Percentiles rank a stretch among this genome's conserved stretches.
phyloP scores from a whole-genome alignment of 2,888 invertebrate species.

The Sisyra terminalis region DNA sequence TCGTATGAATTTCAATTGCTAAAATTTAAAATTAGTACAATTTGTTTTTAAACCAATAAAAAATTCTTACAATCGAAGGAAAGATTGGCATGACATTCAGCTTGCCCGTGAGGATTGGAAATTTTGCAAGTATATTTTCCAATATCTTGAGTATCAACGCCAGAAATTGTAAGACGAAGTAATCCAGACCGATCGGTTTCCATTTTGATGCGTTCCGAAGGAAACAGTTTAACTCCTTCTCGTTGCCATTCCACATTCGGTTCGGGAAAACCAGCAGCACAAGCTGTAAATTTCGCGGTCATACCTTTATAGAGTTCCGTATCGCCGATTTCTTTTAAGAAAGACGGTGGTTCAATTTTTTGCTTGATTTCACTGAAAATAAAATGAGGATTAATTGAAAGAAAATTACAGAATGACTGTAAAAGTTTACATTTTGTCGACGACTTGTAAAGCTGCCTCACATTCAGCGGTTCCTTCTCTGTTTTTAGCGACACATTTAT shows the following conservation, averaged over 20 bases:
- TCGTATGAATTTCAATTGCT: conserved; percentile 50
- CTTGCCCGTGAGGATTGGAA: conserved; percentile 72
- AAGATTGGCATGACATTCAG: conserved; percentile 60
- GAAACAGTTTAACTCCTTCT: conserved; percentile 61
- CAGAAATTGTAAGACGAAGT: conserved; percentile 61
- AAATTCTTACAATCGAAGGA: conserved; percentile 56
- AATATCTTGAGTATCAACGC: conserved; percentile 63
- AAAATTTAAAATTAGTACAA: conserved; percentile 8
- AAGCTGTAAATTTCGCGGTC: conserved; percentile 87
- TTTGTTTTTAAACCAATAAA: not conserved
- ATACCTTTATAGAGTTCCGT: conserved; percentile 74
- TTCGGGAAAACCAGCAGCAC: conserved; percentile 72
- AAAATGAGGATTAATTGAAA: conserved; percentile 4
- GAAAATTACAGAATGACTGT: conserved; percentile 3
- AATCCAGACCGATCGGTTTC: conserved; percentile 71
- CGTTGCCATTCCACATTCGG: conserved; percentile 80
- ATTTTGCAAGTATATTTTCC: conserved; percentile 74
- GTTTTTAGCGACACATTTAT: conserved; percentile 64
- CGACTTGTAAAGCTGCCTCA: conserved; percentile 56
- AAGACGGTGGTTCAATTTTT: conserved; percentile 68
- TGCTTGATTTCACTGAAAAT: conserved; percentile 46
- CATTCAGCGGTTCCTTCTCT: conserved; percentile 64
- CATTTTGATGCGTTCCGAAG: conserved; percentile 66
- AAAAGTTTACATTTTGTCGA: conserved; percentile 60
- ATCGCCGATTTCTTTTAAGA: conserved; percentile 80